Evolutionary conservation across 2,888 invertebrate species (phyloP), one percentile per base, ranked within the genome.

Genomic region (Drosophila robusta): DNA sequence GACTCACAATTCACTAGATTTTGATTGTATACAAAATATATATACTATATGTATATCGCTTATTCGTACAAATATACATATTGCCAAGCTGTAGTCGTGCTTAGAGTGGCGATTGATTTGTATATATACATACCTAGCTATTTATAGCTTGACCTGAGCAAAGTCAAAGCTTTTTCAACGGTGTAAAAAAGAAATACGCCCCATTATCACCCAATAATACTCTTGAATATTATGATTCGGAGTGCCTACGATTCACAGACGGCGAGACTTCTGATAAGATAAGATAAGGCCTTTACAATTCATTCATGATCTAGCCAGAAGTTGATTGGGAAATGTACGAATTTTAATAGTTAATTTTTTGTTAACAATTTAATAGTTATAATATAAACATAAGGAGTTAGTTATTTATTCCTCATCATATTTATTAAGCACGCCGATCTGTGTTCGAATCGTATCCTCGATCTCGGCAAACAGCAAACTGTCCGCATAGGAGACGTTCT

Each of bases 371-470:
- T 22, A 26, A 22, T 50, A 38, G 29, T 39, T 47, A 32, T 24
- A 38, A 47, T 39, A 24, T 12, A 24, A 1, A 32, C 32, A 29
- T n/a, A 32, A 60, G n/a, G 26, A 29, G 12, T 26, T 16, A n/a
- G 45, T 22, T 11, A 12, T 51, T 63, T 58, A 78, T 44, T 81
- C 32, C 54, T 87, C 85, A 32, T 87, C 86, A 41, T 49, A 83
- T 52, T 87, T 70, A 22, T 87, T 87, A 0, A 87, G 74, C 32
- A 77, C 82, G 16, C 80, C 86, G 32, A 96, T 83, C 92, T 96
- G 95, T 52, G 93, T 93, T 62, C 96, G 93, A 89, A 97, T 93
- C 44, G 95, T 94, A 89, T 97, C 97, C 90, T 95, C 94, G 64
- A 96, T 92, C 84, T 95, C 94, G 0, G 96, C 95, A 69, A 97